Evolutionary conservation across 2,888 invertebrate genomes (phyloP).

Genomic region (Meteorus colon): DNA sequence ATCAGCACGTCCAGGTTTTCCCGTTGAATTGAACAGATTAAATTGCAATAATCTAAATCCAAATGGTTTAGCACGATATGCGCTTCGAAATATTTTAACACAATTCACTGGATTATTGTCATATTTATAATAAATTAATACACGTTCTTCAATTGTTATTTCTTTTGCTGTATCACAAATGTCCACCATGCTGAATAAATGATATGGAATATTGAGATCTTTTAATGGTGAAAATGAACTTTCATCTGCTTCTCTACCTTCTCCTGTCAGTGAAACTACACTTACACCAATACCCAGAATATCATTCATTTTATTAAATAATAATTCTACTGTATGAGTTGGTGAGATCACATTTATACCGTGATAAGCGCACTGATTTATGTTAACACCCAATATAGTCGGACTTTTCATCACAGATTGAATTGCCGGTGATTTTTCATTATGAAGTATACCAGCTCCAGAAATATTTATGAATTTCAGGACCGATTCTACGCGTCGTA

Average conservation of each 20-base stretch:
- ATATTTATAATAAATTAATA: conserved; percentile 96
- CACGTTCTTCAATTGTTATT: conserved; percentile 90
- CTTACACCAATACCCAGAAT: conserved; percentile 93
- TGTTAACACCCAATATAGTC: conserved; percentile 84
- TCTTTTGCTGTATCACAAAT: conserved; percentile 97
- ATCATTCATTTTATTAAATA: conserved; percentile 83
- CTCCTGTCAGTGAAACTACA: conserved; percentile 92
- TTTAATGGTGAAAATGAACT: conserved; percentile 92
- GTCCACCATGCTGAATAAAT: conserved; percentile 94
- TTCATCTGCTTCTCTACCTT: conserved; percentile 89
- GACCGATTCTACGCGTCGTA: conserved; percentile 83
- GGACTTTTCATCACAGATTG: conserved; percentile 94
- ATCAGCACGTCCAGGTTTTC: conserved; percentile 87
- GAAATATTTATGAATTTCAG: conserved; percentile 87
- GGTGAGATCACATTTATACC: conserved; percentile 95
- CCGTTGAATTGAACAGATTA: conserved; percentile 92
- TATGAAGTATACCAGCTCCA: conserved; percentile 96
- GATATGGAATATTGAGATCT: conserved; percentile 88
- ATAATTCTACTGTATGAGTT: conserved; percentile 84
- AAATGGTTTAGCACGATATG: conserved; percentile 88
- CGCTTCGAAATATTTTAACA: conserved; percentile 95
- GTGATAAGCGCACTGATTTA: conserved; percentile 90
- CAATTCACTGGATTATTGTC: conserved; percentile 97
- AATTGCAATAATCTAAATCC: conserved; percentile 93
- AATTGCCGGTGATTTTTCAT: conserved; percentile 94